Conservation (phyloP, 2,888 invertebrate genomes). For the Sarcophaga carnaria region DNA sequence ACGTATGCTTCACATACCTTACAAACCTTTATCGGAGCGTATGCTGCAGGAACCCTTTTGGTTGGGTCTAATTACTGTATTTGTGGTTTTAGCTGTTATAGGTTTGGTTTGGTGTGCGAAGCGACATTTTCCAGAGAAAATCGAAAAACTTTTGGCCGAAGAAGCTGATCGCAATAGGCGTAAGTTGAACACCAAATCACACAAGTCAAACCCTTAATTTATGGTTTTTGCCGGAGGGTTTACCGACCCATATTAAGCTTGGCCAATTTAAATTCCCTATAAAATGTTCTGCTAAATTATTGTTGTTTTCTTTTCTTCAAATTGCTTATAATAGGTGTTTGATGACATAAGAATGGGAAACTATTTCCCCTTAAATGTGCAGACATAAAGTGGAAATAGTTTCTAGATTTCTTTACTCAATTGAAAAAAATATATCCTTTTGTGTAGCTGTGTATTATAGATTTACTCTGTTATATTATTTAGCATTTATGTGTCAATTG, state of each 20-base stretch:
- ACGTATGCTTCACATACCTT: conserved; percentile 87
- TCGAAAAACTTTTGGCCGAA: conserved; percentile 91
- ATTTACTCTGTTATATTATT: no score
- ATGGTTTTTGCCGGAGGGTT: not conserved
- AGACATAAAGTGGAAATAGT: conserved; percentile 54
- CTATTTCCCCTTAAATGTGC: conserved; percentile 49
- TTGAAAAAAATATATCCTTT: no score
- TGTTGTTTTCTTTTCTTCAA: not conserved
- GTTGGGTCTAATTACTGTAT: conserved; percentile 93
- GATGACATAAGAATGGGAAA: conserved; percentile 45
- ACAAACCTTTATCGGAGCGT: conserved; percentile 88
- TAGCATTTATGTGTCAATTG: no score
- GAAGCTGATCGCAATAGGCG: conserved; percentile 89
- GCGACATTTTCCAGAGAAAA: conserved; percentile 92
- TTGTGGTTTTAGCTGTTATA: conserved; percentile 89
- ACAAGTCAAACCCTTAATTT: not conserved
- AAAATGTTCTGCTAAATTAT: conserved; percentile 42
- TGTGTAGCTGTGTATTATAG: no score
- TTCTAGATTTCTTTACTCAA: conserved; percentile 12
- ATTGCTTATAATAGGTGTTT: not conserved
- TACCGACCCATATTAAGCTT: not conserved
- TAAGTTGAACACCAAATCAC: conserved; percentile 80
- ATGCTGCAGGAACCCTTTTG: conserved; percentile 95
- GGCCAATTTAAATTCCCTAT: not conserved
- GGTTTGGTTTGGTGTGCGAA: conserved; percentile 93